phyloP scores from a whole-genome alignment of 2,113 vertebrate species.

The Uria lomvia region DNA sequence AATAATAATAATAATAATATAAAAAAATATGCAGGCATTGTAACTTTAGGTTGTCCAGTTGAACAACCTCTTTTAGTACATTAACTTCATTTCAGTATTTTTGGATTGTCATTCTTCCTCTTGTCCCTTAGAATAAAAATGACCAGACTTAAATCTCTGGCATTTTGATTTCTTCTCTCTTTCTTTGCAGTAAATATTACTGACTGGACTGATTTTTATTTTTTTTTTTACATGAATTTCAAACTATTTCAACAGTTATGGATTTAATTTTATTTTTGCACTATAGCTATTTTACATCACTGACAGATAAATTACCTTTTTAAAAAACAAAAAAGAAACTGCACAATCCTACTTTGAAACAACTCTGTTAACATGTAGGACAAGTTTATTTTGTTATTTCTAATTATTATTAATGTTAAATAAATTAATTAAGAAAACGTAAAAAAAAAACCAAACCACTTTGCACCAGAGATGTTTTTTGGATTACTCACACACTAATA shows the following conservation, averaged over 20 bases:
- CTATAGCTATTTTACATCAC: background rate
- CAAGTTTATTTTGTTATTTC: background rate
- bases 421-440: background rate
- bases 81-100: background rate
- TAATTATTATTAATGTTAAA: background rate
- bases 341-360: background rate
- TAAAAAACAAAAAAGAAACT: background rate
- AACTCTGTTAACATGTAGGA: background rate
- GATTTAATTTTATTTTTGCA: background rate
- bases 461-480: background rate
- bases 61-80: background rate
- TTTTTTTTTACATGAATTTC: background rate
- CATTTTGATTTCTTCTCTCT: background rate
- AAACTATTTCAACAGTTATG: background rate
- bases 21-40: background rate
- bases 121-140: background rate
- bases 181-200: background rate
- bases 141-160: background rate
- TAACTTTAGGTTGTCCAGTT: background rate
- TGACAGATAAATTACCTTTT: background rate
- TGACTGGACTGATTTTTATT: background rate
- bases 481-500: background rate
- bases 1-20: background rate
- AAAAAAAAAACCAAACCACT: fast-evolving
- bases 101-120: background rate